Evolutionary conservation across 1,140 invertebrate species (phyloP), one percentile per base, ranked within the genome.

Genomic region (Lordiphosa mommai): DNA sequence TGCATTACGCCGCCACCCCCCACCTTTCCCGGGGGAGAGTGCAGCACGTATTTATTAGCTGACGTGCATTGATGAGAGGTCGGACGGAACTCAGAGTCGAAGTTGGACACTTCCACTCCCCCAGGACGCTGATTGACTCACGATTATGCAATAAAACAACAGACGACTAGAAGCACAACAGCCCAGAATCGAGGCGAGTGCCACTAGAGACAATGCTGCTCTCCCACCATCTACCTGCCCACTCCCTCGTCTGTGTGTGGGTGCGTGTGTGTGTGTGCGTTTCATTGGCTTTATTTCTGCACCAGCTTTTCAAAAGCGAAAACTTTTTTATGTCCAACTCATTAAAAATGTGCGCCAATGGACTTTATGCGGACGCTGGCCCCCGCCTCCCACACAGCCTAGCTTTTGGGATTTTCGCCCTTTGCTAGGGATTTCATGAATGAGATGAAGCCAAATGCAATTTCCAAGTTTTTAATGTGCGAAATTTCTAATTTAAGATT

Each of bases 401-500:
- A 52, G 6, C 46, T 68, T 82, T 70, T 74, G 4, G 59, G 44
- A 59, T 79, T 43, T 29, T 30, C 36, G 41, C n/a, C 36, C 40
- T 64, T 64, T 55, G 13, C 41, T 51, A 12, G 10, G 17, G 32
- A 23, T 48, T 36, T 17, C 34, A 51, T 38, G 53, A 67, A 67
- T 46, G 40, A 30, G 34, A 32, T 32, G 23, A 58, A 76, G 52
- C 77, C 59, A 84, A 84, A 84, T 84, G 79, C 77, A 84, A 84
- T 84, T 84, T 84, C 77, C 77, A 84, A 84, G 77, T 84, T 84
- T 84, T 84, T 84, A 84, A 84, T 84, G 77, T 84, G 77, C 68
- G 72, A 84, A 84, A 84, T 84, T 84, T 84, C 77, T 84, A 84
- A 84, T 84, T 84, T 84, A 84, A 84, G 77, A 84, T 84, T 84